Evolutionary conservation across 2,888 invertebrate species (phyloP).

Genomic region (Habroteleia sp.): DNA sequence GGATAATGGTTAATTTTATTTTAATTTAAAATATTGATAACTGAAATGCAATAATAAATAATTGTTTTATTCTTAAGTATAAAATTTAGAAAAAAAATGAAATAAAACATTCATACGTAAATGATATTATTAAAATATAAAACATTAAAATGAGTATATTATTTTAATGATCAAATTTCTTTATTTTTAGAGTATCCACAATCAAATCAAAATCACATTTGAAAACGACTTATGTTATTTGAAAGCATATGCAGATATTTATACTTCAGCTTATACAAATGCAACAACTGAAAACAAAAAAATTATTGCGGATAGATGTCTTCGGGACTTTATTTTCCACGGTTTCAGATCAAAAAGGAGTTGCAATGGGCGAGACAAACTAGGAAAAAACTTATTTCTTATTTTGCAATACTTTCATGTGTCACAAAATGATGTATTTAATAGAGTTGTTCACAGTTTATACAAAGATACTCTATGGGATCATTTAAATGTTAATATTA

Average conservation of each 20-base stretch:
- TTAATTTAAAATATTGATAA: no score
- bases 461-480: constrained; percentile 63
- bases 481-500: constrained; percentile 69
- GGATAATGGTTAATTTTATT: constrained; percentile 63
- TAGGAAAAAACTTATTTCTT: constrained; percentile 65
- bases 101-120: no score
- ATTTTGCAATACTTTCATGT: constrained; percentile 62
- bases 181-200: constrained; percentile 66
- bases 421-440: constrained; percentile 34
- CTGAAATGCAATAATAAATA: no score
- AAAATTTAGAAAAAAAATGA: no score
- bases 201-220: constrained; percentile 60
- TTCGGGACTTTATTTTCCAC: constrained; percentile 65
- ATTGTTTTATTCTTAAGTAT: no score
- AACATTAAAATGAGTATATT: no score
- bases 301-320: constrained; percentile 62
- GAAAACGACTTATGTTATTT: constrained; percentile 42
- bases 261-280: constrained; percentile 59
- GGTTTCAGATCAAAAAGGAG: constrained; percentile 63
- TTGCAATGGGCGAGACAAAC: constrained; percentile 50
- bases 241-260: constrained; percentile 64
- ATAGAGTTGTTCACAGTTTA: constrained; percentile 57
- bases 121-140: not conserved
- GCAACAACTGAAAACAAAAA: constrained; percentile 45
- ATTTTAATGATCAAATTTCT: no score